Conservation (phyloP, 2,113 vertebrate genomes). For the Alces alces region DNA sequence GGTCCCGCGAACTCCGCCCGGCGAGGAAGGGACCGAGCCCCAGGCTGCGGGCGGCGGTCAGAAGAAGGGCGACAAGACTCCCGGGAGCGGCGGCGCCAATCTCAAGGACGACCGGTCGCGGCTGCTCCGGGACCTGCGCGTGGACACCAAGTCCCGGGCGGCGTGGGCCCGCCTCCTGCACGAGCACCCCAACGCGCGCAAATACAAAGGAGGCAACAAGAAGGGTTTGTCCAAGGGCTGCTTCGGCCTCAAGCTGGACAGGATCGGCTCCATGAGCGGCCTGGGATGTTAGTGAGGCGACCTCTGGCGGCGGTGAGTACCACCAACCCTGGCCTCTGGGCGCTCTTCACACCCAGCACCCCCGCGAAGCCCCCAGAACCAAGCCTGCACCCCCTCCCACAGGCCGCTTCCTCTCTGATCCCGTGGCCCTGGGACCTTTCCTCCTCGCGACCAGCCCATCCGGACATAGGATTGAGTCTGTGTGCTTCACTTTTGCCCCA, state of each 20-base stretch:
- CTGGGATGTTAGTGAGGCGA: conserved; percentile 91
- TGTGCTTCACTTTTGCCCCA: not conserved
- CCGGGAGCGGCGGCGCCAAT: conserved; percentile 82
- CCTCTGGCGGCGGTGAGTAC: conserved; percentile 83
- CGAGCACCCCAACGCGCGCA: conserved; percentile 83
- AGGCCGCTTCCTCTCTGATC: not conserved
- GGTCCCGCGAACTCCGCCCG: conserved; percentile 83
- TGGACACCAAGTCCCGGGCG: conserved; percentile 85
- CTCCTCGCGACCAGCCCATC: not conserved
- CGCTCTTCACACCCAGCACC: not conserved
- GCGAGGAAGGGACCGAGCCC: conserved; percentile 84
- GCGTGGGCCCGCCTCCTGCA: conserved; percentile 88
- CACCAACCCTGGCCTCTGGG: not conserved
- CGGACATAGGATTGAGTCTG: not conserved
- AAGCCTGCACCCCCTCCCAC: not conserved
- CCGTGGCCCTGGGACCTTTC: not conserved
- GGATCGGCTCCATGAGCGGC: conserved; percentile 95
- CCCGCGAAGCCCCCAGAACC: not conserved
- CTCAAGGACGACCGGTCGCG: conserved; percentile 78
- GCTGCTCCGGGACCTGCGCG: conserved; percentile 87
- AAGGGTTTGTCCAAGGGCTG: conserved; percentile 90
- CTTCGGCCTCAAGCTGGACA: conserved; percentile 97
- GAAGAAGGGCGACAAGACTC: conserved; percentile 75
- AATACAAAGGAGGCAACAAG: conserved; percentile 87
- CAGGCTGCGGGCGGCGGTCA: conserved; percentile 78